These are phyloP conservation scores for Ectropis grisescens DNA, from an alignment of 1,140 invertebrate genomes.

Conservation along the genomic window DNA sequence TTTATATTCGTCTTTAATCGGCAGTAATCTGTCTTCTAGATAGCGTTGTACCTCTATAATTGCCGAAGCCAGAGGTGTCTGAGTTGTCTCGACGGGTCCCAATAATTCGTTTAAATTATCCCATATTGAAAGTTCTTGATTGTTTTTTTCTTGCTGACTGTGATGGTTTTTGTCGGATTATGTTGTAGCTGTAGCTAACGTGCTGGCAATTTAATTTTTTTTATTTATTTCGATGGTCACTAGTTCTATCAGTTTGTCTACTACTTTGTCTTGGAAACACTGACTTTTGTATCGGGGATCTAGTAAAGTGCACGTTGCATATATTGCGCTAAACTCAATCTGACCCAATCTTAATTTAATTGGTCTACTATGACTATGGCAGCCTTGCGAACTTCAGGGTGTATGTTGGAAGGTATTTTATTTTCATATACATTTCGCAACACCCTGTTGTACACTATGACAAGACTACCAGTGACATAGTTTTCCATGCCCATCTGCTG, in stretches of 20 bases:
- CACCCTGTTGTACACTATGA: conserved; percentile 3
- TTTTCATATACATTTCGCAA: conserved; percentile 4
- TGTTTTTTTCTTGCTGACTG: not conserved
- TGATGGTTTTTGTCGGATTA: not conserved
- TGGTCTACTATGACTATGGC: conserved; percentile 2
- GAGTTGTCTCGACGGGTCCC: not conserved
- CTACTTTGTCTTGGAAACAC: conserved; percentile 13
- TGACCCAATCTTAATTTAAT: conserved; percentile 5
- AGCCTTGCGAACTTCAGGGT: conserved; percentile 4
- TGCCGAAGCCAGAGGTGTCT: not conserved
- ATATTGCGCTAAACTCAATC: conserved; percentile 14
- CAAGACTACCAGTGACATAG: conserved; percentile 6
- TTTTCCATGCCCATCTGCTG: conserved; percentile 5
- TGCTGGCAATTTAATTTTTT: not conserved
- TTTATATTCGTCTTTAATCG: not conserved
- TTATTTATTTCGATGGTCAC: conserved; percentile 4
- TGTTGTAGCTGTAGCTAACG: not conserved
- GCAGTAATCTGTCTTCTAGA: conserved; percentile 1
- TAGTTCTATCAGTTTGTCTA: conserved; percentile 8
- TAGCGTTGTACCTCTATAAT: conserved; percentile 1
- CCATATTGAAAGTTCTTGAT: not conserved
- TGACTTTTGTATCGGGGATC: conserved; percentile 24
- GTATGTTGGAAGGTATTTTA: conserved; percentile 4
- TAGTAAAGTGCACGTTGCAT: conserved; percentile 17
- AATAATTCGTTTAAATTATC: conserved; percentile 1